These are phyloP conservation scores for Eudemis profundana DNA, from an alignment of 2,888 invertebrate species.

Conservation along the genomic window DNA sequence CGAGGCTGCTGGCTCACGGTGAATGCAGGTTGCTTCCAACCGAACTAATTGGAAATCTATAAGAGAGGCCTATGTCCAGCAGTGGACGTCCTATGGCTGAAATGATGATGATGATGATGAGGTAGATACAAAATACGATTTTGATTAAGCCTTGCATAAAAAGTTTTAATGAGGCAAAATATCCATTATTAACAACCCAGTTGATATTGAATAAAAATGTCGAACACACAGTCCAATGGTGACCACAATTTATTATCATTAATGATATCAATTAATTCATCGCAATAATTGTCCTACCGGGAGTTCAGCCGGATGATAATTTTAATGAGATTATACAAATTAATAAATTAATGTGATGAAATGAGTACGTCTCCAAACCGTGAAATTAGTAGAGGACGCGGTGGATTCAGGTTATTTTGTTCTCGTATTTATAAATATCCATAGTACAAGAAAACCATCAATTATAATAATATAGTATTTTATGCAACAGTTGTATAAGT, in stretches of 20 bases:
- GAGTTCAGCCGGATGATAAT: conserved; percentile 18
- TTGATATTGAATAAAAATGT: neutral
- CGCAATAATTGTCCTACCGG: conserved; percentile 17
- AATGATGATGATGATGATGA: no score
- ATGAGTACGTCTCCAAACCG: conserved; percentile 9
- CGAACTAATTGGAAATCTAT: no score
- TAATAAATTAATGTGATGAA: conserved; percentile 14
- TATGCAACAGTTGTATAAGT: no score
- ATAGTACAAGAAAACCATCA: no score
- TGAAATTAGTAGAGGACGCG: conserved; percentile 11
- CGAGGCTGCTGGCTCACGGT: no score
- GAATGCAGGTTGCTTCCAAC: no score
- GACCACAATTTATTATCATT: conserved; percentile 17
- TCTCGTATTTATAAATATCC: neutral
- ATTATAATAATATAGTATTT: no score
- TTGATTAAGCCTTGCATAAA: no score
- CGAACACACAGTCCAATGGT: neutral
- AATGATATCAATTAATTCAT: conserved; percentile 24
- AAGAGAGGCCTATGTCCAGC: no score
- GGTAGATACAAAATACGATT: no score
- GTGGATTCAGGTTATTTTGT: neutral
- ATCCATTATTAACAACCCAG: neutral
- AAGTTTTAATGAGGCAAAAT: no score
- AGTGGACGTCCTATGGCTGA: no score
- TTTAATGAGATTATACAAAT: conserved; percentile 30